Evolutionary conservation across 2,888 invertebrate genomes (phyloP), one percentile per base, ranked within the genome.

Genomic region (Campoletis raptor): DNA sequence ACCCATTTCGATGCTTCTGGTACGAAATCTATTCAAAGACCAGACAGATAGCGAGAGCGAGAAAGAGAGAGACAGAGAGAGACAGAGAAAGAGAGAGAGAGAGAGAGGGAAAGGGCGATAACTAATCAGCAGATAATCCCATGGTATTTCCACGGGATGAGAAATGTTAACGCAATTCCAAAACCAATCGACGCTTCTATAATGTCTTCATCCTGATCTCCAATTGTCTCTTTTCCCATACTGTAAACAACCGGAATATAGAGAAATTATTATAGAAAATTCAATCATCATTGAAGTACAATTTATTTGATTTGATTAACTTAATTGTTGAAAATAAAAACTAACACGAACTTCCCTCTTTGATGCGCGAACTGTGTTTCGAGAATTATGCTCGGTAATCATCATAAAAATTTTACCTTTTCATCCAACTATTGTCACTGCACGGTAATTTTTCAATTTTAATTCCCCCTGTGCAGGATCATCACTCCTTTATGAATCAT

Each of bases 51-150:
- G 61, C 15, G n/a, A 42, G 54, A 73, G 37, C 42, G 5, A 7
- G 45, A 42, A 66, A 37, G 66, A 67, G 21, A 45, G 69, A 64
- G 36, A 15, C 54, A 18, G 4, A 36, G 64, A 15, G 79, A 21
- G 45, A 64, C 18, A 48, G 42, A 73, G 52, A n/a, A n/a, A n/a
- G 36, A 15, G 66, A 18, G 4, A 36, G 64, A 15, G 79, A 21
- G 45, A 64, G 21, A 48, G 42, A 73, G 52, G 52, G 37, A 52
- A 40, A 18, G 30, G 40, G 24, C 78, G n/a, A 85, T 83, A 85
- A 78, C 85, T 89, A 88, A 89, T 89, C 88, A 89, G 88, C 87
- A 82, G 85, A 85, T 82, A 87, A 89, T 88, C 87, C 84, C 66
- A 45, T 48, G 69, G 81, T 74, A 74, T 86, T 88, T 80, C 80